Conservation (phyloP, 1,140 invertebrate genomes). For the Diorhabda sublineata region DNA sequence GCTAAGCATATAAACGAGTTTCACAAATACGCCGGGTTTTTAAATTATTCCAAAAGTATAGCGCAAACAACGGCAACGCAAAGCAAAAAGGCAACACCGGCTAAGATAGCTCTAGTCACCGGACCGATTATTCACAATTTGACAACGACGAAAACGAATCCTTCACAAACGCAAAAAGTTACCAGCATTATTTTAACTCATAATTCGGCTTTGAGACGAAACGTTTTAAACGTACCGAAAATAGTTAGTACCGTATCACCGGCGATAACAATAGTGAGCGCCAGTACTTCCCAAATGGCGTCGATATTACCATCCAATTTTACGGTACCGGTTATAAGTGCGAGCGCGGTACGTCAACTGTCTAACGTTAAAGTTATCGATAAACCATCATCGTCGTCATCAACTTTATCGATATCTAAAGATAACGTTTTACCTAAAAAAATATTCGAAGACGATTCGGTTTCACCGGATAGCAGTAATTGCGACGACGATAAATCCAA, state of each 20-base stretch:
- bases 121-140: slow-evolving; percentile 28
- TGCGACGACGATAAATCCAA: slow-evolving; percentile 48
- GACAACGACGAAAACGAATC: slow-evolving; percentile 10
- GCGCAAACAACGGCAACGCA: slow-evolving; percentile 18
- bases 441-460: slow-evolving; percentile 59
- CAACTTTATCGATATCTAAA: slow-evolving; percentile 54
- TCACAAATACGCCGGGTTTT: slow-evolving; percentile 40
- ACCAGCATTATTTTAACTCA: slow-evolving; percentile 41
- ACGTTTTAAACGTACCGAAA: slow-evolving; percentile 37
- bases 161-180: slow-evolving; percentile 27
- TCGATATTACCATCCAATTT: slow-evolving; percentile 41
- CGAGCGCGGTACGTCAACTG: slow-evolving; percentile 44
- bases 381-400: slow-evolving; percentile 52
- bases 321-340: slow-evolving; percentile 45
- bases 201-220: slow-evolving; percentile 34
- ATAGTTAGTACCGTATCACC: slow-evolving; percentile 35
- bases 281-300: slow-evolving; percentile 42
- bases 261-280: slow-evolving; percentile 43
- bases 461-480: slow-evolving; percentile 54
- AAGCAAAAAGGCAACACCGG: slow-evolving; percentile 23
- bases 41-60: slow-evolving; percentile 22
- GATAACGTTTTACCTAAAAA: slow-evolving; percentile 56
- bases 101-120: slow-evolving; percentile 36
- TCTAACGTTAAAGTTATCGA: slow-evolving; percentile 46
- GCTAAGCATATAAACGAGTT: slow-evolving; percentile 40